Evolutionary conservation across 2,797 vertebrate genomes (phyloP).

Genomic region (Brotogeris chrysoptera): DNA sequence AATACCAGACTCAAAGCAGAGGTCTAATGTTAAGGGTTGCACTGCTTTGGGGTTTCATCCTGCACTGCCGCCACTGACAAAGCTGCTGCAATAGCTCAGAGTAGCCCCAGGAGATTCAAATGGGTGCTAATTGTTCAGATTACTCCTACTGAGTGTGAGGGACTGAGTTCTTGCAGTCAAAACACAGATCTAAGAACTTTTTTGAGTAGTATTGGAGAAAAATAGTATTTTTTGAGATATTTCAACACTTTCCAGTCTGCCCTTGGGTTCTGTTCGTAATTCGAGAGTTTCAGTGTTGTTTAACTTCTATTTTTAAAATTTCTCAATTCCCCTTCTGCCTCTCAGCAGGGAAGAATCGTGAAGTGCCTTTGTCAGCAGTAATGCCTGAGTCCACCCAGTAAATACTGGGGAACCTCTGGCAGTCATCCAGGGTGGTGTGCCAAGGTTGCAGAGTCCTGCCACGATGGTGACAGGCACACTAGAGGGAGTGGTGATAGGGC

Average conservation of each 20-base stretch:
- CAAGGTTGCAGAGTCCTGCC: rapidly evolving
- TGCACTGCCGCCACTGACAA: not conserved
- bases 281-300: not conserved
- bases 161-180: not conserved
- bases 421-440: not conserved
- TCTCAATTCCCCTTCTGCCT: rapidly evolving
- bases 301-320: not conserved
- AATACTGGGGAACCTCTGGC: not conserved
- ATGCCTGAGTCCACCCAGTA: rapidly evolving
- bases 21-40: rapidly evolving
- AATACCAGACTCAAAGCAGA: not conserved
- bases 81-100: rapidly evolving
- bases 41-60: not conserved
- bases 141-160: not conserved
- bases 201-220: not conserved
- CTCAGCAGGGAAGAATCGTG: rapidly evolving
- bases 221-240: not conserved
- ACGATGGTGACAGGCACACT: rapidly evolving
- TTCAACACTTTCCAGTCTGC: not conserved
- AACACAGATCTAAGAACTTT: not conserved
- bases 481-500: not conserved
- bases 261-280: not conserved
- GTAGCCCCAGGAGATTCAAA: not conserved
- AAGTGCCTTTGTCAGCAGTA: not conserved
- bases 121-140: not conserved